Percentiles rank a stretch among this genome's conserved stretches.
Evolutionary conservation across 2,113 vertebrate species (phyloP).

Genomic region (Sisor rabdophorus): DNA sequence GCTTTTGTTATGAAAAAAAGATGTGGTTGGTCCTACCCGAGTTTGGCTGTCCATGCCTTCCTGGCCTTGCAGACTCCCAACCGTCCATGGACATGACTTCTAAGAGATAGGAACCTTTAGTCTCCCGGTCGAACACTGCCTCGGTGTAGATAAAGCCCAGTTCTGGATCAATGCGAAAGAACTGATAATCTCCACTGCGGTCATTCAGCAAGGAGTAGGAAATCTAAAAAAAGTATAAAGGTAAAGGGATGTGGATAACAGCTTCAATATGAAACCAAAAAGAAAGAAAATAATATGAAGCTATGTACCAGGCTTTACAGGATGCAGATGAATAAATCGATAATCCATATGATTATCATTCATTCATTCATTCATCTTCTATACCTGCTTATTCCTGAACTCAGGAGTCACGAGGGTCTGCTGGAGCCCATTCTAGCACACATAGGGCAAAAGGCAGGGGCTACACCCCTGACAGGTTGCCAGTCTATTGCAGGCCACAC

Average conservation of each 20-base stretch:
- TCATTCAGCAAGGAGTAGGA: conserved; percentile 81
- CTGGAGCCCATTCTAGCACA: too few relatives aligned
- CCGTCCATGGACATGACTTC: conserved; percentile 83
- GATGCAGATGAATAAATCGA: conserved; percentile 25
- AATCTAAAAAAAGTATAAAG: conserved; percentile 64
- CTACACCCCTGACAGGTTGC: too few relatives aligned
- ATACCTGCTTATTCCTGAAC: too few relatives aligned
- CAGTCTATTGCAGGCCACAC: too few relatives aligned
- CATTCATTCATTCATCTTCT: too few relatives aligned
- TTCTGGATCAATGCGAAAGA: conserved; percentile 76
- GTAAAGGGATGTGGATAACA: background rate
- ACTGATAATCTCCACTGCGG: conserved; percentile 75
- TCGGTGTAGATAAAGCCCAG: conserved; percentile 78
- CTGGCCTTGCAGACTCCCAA: conserved; percentile 80
- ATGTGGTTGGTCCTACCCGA: conserved; percentile 66
- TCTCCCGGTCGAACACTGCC: conserved; percentile 82
- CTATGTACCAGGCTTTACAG: background rate
- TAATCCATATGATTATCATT: conserved; percentile 22
- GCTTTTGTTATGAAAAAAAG: background rate
- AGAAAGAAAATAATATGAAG: background rate
- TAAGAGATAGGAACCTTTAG: conserved; percentile 80
- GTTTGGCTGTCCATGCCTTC: conserved; percentile 81
- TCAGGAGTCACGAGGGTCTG: too few relatives aligned
- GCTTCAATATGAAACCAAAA: background rate
- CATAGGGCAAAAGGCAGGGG: too few relatives aligned